Conservation (phyloP, 2,888 invertebrate genomes). For the Machimus rusticus region DNA sequence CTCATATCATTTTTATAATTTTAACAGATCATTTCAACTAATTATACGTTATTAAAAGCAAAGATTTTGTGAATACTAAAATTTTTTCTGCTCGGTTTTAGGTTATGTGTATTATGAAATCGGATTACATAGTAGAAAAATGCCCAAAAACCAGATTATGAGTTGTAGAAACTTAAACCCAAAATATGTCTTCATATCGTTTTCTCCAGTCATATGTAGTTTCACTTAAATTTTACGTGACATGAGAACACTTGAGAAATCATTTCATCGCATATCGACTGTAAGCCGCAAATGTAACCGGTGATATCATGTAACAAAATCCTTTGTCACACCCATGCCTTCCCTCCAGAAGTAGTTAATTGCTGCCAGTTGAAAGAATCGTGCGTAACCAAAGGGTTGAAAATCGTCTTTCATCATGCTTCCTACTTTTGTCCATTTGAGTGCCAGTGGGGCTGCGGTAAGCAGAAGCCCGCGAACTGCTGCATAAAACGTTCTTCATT, state of each 20-base stretch:
- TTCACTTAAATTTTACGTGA: background rate
- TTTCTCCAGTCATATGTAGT: background rate
- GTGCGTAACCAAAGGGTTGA: background rate
- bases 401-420: background rate
- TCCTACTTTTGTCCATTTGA: background rate
- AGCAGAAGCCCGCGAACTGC: background rate
- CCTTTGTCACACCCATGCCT: background rate
- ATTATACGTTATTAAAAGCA: too few relatives aligned
- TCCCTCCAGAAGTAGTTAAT: background rate
- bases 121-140: too few relatives aligned
- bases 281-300: too few relatives aligned
- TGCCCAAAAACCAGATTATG: too few relatives aligned
- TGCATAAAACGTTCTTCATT: background rate
- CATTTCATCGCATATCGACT: too few relatives aligned
- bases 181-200: background rate
- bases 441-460: background rate
- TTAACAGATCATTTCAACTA: too few relatives aligned
- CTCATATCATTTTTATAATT: too few relatives aligned
- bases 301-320: background rate
- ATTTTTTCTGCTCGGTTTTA: too few relatives aligned
- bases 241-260: too few relatives aligned
- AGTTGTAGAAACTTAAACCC: background rate
- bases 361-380: background rate
- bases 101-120: too few relatives aligned
- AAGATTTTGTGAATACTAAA: too few relatives aligned